Evolutionary conservation across 2,888 invertebrate genomes (phyloP).

Genomic region (Epistrophella euchroma): DNA sequence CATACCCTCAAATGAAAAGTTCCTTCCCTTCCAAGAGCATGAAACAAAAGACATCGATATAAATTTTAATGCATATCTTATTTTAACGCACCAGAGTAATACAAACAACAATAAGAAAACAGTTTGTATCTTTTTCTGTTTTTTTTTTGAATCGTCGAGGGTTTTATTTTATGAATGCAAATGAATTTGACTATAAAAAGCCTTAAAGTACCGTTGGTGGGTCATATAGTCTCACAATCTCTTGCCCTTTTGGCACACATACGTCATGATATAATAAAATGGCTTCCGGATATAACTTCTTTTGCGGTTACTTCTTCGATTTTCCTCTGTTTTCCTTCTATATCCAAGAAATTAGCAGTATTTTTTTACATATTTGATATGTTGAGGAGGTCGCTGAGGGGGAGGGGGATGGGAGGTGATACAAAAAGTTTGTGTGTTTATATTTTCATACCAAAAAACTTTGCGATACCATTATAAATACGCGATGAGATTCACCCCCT

Average conservation of each 20-base stretch:
- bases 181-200: slow-evolving; percentile 55
- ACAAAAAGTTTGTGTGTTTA: slow-evolving; percentile 46
- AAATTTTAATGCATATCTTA: slow-evolving; percentile 64
- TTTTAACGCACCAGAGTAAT: slow-evolving; percentile 49
- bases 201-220: slow-evolving; percentile 13
- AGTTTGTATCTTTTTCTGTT: slow-evolving; percentile 32
- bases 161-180: slow-evolving; percentile 55
- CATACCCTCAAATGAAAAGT: slow-evolving; percentile 7
- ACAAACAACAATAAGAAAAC: slow-evolving; percentile 15
- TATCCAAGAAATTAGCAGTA: slow-evolving; percentile 19
- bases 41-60: slow-evolving; percentile 55
- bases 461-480: slow-evolving; percentile 42
- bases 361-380: slow-evolving; percentile 36
- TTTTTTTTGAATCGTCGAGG: background rate
- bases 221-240: slow-evolving; percentile 23
- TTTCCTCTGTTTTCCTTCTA: background rate
- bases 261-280: slow-evolving; percentile 33
- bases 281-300: slow-evolving; percentile 36
- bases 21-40: background rate
- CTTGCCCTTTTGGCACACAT: slow-evolving; percentile 23
- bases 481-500: slow-evolving; percentile 16
- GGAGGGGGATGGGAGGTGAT: background rate
- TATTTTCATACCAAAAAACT: slow-evolving; percentile 23
- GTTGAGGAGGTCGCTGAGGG: background rate
- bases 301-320: slow-evolving; percentile 31